Evolutionary conservation across 2,113 vertebrate genomes (phyloP), one percentile per base, ranked within the genome.

Genomic region (Sprattus sprattus): DNA sequence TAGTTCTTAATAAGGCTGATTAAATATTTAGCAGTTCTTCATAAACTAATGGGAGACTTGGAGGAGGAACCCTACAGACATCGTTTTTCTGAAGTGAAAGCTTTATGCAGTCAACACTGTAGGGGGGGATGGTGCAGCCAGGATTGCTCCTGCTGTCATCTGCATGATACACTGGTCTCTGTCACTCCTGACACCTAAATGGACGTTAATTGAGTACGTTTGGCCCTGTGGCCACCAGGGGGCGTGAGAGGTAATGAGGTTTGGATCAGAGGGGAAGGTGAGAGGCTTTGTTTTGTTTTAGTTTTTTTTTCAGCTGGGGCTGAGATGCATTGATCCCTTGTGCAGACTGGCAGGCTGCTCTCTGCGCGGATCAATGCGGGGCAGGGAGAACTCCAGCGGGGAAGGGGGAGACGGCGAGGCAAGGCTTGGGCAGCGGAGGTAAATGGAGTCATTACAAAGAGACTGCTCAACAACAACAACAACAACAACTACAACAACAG

Each of bases 21-120:
- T 84, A 94, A 95, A 94, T 94, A 94, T 95, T 92, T 86, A 95
- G 88, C 44, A 50, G 86, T 87, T 25, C 87, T 86, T 83, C 85
- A 92, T 85, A 88, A 89, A 85, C 89, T 92, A 93, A 90, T 90
- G 90, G 64, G 84, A 81, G 81, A 46, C 45, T 13, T 45, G 54
- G 84, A 85, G 71, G 86, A 67, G 54, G 85, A 54, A 52, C 84
- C 50, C 39, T 52, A 11, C 20, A 22, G 46, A 60, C 86, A 28
- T 85, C 22, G 45, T 6, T 20, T 39, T 0, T 22, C 1, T 0
- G 44, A 82, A 52, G 81, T 10, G 64, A 81, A 22, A 16, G 45
- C 45, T 75, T 64, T 85, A 83, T 85, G n/a, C 45, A 82, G 60
- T 45, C 50, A 32, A 83, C 16, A 45, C 45, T 18, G 15, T 32